Evolutionary conservation across 2,797 vertebrate species (phyloP), one percentile per base, ranked within the genome.

Genomic region (Ambastaia sidthimunki): DNA sequence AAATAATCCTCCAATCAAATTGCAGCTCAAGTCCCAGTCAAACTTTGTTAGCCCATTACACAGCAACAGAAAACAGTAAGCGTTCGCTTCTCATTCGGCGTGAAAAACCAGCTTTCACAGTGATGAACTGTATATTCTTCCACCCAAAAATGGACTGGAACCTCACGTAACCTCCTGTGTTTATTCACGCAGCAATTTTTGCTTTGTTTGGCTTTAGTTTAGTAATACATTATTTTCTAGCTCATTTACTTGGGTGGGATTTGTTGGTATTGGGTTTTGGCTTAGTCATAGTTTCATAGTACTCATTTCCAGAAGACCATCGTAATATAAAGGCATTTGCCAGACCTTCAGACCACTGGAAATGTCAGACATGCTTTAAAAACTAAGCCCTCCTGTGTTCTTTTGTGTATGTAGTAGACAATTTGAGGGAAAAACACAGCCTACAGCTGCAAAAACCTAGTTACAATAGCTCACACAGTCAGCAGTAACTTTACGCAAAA

Each of bases 1-100:
- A 80, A 83, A 85, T 83, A 81, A 86, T 83, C 78, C 78, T 68
- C 50, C 11, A 57, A 78, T 83, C 68, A 71, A 75, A 83, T 76
- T 71, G 72, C 37, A 77, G 62, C 70, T 71, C 78, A 68, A 80
- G 73, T 85, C 88, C 82, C 78, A 85, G 88, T 91, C 85, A 90
- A 83, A 86, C 83, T 74, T 82, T 85, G 82, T 89, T 91, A 90
- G 86, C 83, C 74, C 31, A n/a, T 78, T 76, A 66, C 71, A 87
- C 89, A 71, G 78, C 88, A 84, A 76, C 79, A 91, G 89, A 81
- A 84, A 86, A 87, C 89, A 91, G 86, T 85, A 86, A 87, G 86
- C 88, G 83, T 80, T 88, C 87, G 82, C 63, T 86, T 88, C 16
- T 0, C 6, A 63, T 57, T 67, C 34, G 18, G 28, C 37, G 60